Conservation (phyloP, 1,140 invertebrate genomes). For the Diorhabda elongata region DNA sequence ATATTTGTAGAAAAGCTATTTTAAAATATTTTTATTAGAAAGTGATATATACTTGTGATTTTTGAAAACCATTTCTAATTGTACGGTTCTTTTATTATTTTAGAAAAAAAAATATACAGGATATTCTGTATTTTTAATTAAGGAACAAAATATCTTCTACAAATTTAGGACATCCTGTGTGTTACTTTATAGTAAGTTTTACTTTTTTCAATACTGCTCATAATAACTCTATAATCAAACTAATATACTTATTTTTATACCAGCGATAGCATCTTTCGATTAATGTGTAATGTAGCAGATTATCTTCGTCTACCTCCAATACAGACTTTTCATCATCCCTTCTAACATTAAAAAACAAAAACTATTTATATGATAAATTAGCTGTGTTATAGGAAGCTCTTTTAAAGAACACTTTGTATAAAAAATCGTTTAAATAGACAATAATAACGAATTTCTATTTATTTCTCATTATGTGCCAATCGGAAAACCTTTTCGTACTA, state of each 20-base stretch:
- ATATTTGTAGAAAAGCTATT: not conserved
- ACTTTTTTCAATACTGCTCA: not conserved
- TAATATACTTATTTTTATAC: not conserved
- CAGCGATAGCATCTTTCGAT: not conserved
- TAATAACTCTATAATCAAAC: not conserved
- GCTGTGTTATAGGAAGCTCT: no score
- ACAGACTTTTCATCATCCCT: no score
- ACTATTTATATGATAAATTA: no score
- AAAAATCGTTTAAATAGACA: no score
- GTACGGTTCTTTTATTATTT: not conserved
- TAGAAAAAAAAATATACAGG: not conserved
- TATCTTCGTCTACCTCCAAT: no score
- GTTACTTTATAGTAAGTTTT: not conserved
- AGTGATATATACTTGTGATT: slow-evolving; percentile 1
- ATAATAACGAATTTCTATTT: no score
- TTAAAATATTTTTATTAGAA: slow-evolving; percentile 1
- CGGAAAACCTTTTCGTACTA: no score
- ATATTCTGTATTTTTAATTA: not conserved
- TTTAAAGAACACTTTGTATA: no score
- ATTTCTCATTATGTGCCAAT: no score
- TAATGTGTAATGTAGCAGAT: no score
- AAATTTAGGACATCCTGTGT: not conserved
- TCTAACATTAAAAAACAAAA: no score
- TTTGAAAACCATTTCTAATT: not conserved
- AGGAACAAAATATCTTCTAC: not conserved